Conservation (phyloP, 2,888 invertebrate genomes). For the Sminthurides aquaticus region DNA sequence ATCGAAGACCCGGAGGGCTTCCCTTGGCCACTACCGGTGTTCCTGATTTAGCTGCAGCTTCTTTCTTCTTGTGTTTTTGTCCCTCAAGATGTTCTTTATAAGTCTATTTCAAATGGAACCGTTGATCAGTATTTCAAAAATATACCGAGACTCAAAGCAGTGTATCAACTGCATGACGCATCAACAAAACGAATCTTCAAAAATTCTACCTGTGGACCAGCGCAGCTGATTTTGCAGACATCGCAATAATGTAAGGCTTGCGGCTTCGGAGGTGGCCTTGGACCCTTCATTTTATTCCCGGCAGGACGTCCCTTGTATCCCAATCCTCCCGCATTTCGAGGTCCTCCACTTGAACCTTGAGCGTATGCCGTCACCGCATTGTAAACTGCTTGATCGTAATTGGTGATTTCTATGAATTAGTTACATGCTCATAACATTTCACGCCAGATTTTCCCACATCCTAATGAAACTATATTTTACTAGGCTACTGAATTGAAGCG, state of each 20-base stretch:
- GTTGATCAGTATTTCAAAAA: constrained; percentile 1
- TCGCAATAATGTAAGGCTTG: constrained; percentile 96
- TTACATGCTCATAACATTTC: neutral
- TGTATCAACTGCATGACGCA: neutral
- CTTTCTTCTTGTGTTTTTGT: constrained; percentile 98
- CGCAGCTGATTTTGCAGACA: constrained; percentile 97
- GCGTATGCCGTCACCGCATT: constrained; percentile 93
- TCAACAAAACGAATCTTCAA: neutral
- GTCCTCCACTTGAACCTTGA: constrained; percentile 61
- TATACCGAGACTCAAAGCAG: neutral
- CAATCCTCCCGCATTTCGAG: constrained; percentile 50
- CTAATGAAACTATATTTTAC: too few relatives aligned
- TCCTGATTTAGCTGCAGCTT: constrained; percentile 71
- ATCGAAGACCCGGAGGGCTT: constrained; percentile 62
- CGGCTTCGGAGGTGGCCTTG: constrained; percentile 62
- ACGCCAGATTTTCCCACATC: neutral
- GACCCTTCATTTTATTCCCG: constrained; percentile 33
- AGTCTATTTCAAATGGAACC: constrained; percentile 55
- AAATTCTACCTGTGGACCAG: constrained; percentile 68
- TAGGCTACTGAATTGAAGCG: too few relatives aligned
- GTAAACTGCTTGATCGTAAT: constrained; percentile 91
- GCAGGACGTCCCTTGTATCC: constrained; percentile 30
- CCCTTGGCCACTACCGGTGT: constrained; percentile 53
- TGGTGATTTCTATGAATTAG: constrained; percentile 52
- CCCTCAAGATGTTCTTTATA: constrained; percentile 96